A percentile compares a stretch with the other conserved stretches of the same genome.
phyloP scores from a whole-genome alignment of 2,797 vertebrate species.

The Coregonus ussuriensis region DNA sequence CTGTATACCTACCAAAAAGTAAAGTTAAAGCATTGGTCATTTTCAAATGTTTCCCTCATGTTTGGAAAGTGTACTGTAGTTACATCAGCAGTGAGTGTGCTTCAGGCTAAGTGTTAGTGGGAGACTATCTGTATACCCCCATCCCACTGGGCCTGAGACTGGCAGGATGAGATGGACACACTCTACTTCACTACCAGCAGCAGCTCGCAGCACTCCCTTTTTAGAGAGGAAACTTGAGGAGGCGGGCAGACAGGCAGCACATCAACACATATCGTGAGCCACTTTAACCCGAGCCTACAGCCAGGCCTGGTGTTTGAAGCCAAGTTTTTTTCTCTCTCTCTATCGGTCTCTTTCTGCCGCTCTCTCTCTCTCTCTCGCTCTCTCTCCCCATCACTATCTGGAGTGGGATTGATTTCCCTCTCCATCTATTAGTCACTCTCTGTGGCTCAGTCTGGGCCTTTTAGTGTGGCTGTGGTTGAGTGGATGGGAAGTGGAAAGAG shows the following conservation, averaged over 20 bases:
- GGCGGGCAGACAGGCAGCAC: not conserved
- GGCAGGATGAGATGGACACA: not conserved
- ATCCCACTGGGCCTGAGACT: not conserved
- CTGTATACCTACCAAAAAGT: not conserved
- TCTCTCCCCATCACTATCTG: slow-evolving; percentile 11
- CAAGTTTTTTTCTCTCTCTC: not conserved
- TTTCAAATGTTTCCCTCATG: not conserved
- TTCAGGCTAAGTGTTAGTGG: not conserved
- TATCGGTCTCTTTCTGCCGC: slow-evolving; percentile 11
- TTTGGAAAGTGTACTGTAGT: not conserved
- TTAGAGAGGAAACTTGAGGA: not conserved
- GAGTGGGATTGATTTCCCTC: slow-evolving; percentile 50
- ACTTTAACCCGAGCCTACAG: not conserved
- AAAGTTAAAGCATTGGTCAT: not conserved
- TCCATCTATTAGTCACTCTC: slow-evolving; percentile 3
- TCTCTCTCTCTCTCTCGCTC: slow-evolving; percentile 14
- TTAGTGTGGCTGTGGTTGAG: slow-evolving; percentile 41
- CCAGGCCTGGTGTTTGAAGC: not conserved
- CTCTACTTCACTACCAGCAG: not conserved
- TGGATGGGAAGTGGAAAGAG: slow-evolving; percentile 25
- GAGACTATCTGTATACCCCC: not conserved
- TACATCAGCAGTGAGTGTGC: not conserved
- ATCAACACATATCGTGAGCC: not conserved
- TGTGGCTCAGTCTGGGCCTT: slow-evolving; percentile 17
- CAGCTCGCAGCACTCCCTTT: not conserved